Evolutionary conservation across 2,797 vertebrate species (phyloP).

Genomic region (Merluccius polli): DNA sequence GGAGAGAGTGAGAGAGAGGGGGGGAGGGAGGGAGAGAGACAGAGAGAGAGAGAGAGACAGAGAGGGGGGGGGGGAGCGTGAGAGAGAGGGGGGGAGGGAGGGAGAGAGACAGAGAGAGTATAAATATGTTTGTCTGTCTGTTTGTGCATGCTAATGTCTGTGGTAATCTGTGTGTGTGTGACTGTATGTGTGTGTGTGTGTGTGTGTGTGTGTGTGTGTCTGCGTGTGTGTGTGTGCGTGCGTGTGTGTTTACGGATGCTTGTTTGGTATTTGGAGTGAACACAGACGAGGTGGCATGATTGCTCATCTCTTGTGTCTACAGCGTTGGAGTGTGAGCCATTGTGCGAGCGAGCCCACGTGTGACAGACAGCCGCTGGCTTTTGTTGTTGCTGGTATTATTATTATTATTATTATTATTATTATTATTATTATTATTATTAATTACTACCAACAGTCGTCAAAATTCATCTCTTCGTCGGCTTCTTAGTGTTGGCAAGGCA

Average conservation of each 20-base stretch:
- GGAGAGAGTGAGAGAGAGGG: slow-evolving; percentile 52
- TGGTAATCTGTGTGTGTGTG: slow-evolving; percentile 7
- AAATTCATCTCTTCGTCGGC: no score
- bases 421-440: no score
- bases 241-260: slow-evolving; percentile 10
- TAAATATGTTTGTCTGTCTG: background rate
- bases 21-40: slow-evolving; percentile 54
- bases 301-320: slow-evolving; percentile 16
- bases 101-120: background rate
- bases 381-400: no score
- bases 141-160: background rate
- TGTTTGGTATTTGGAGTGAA: slow-evolving; percentile 37
- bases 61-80: slow-evolving; percentile 40
- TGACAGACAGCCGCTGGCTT: slow-evolving; percentile 27
- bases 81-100: background rate
- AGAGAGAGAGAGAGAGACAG: slow-evolving; percentile 51
- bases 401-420: no score
- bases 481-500: no score
- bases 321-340: slow-evolving; percentile 6
- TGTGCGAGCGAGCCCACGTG: slow-evolving; percentile 50
- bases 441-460: no score
- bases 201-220: slow-evolving; percentile 5
- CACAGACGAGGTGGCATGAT: slow-evolving; percentile 45
- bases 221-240: background rate
- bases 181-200: slow-evolving; percentile 1